phyloP scores from a whole-genome alignment of 1,140 invertebrate genomes.

The Eupeodes corollae region DNA sequence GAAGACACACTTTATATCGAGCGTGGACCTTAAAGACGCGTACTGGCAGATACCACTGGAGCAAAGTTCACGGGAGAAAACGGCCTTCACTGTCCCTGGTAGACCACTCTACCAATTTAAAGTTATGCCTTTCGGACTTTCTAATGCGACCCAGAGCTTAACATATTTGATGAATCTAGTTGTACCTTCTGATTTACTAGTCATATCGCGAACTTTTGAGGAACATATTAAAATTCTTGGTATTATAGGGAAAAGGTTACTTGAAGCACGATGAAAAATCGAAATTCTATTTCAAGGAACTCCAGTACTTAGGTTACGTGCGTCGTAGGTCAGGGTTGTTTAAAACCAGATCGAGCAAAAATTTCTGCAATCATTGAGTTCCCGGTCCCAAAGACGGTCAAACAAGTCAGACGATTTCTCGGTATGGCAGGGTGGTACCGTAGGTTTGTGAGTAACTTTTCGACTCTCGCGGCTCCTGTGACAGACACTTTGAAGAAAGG shows the following conservation, averaged over 20 bases:
- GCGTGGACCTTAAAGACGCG: too few relatives aligned
- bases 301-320: too few relatives aligned
- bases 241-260: constrained; percentile 36
- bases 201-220: constrained; percentile 29
- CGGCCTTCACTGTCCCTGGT: constrained; percentile 29
- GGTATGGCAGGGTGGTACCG: too few relatives aligned
- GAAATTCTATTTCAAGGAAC: constrained; percentile 28
- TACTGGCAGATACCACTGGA: constrained; percentile 29
- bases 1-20: constrained; percentile 14
- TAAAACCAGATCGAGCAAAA: constrained; percentile 11
- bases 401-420: constrained; percentile 10
- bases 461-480: constrained; percentile 2
- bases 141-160: background rate
- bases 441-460: constrained; percentile 5
- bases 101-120: too few relatives aligned
- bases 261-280: constrained; percentile 38
- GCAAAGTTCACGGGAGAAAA: constrained; percentile 25
- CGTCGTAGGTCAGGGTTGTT: constrained; percentile 4
- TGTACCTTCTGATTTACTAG: constrained; percentile 32
- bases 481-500: constrained; percentile 2
- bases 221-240: constrained; percentile 32
- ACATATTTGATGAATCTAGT: background rate
- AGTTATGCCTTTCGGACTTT: too few relatives aligned
- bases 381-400: constrained; percentile 11
- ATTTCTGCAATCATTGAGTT: constrained; percentile 10